Percentiles rank a stretch among this genome's conserved stretches.
phyloP scores from a whole-genome alignment of 2,888 invertebrate species.

The Osmoderma eremita region DNA sequence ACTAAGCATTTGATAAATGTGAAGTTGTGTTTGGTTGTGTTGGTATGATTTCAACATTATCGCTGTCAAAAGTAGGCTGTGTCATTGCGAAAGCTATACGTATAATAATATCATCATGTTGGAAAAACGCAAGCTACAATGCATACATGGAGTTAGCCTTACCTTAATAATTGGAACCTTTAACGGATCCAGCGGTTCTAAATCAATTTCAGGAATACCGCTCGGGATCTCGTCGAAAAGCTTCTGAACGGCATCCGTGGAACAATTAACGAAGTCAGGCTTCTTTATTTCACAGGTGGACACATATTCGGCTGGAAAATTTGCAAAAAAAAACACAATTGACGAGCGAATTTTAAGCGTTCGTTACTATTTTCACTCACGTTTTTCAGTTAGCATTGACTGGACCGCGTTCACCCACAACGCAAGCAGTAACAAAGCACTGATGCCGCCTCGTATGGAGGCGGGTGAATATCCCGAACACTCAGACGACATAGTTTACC shows the following conservation, averaged over 20 bases:
- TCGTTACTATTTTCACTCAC: slow-evolving; percentile 28
- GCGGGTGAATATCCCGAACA: background rate
- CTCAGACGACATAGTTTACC: slow-evolving; percentile 5
- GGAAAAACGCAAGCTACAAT: background rate
- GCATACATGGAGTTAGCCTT: slow-evolving; percentile 46
- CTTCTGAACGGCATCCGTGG: slow-evolving; percentile 73
- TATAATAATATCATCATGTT: background rate
- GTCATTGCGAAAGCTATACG: too few relatives aligned
- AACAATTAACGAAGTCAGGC: slow-evolving; percentile 73
- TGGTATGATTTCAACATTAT: too few relatives aligned
- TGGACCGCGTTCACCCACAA: slow-evolving; percentile 4
- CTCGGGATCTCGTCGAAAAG: slow-evolving; percentile 72
- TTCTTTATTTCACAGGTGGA: slow-evolving; percentile 73
- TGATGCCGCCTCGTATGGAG: background rate
- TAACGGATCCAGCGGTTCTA: slow-evolving; percentile 74
- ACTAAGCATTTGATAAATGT: too few relatives aligned
- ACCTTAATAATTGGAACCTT: slow-evolving; percentile 69
- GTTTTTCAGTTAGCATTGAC: slow-evolving; percentile 36
- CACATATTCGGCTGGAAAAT: slow-evolving; percentile 72
- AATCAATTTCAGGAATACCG: slow-evolving; percentile 69
- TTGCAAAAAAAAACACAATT: background rate
- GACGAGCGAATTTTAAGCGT: too few relatives aligned
- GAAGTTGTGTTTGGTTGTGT: too few relatives aligned
- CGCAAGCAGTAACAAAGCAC: background rate
- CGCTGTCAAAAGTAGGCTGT: too few relatives aligned